Percentiles rank a stretch among this genome's conserved stretches.
Evolutionary conservation across 2,797 vertebrate genomes (phyloP).

Genomic region (Aeoliscus strigatus): DNA sequence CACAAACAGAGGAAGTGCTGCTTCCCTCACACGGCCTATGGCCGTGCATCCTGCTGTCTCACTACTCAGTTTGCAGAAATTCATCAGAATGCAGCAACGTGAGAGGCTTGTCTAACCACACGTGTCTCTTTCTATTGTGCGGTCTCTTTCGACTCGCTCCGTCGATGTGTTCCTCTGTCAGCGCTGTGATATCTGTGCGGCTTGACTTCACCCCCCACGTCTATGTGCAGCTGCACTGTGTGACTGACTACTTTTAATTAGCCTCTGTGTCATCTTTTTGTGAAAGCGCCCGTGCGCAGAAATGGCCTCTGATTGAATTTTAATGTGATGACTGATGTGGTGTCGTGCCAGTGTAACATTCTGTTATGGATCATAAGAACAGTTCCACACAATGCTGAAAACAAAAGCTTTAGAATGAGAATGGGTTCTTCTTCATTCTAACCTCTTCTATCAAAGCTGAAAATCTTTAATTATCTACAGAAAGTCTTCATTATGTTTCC

Average conservation of each 20-base stretch:
- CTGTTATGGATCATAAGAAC: not conserved
- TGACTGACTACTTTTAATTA: not conserved
- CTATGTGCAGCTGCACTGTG: conserved; percentile 4
- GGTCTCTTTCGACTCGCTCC: not conserved
- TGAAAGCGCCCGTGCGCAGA: conserved; percentile 5
- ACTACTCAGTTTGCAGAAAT: conserved; percentile 5
- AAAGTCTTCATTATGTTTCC: too few relatives aligned
- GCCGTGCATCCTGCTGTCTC: conserved; percentile 26
- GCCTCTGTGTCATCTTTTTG: not conserved
- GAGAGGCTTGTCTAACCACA: conserved; percentile 15
- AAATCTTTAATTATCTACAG: too few relatives aligned
- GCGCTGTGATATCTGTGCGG: conserved; percentile 3
- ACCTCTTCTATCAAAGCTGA: too few relatives aligned
- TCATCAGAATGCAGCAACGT: conserved; percentile 27
- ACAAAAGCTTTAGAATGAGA: too few relatives aligned
- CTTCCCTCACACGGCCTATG: conserved; percentile 18
- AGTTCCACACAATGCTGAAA: too few relatives aligned
- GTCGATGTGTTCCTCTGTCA: not conserved
- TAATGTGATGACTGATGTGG: not conserved
- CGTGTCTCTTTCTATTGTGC: conserved; percentile 1
- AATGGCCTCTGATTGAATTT: conserved; percentile 7
- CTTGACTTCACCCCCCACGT: too few relatives aligned
- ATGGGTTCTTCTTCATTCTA: too few relatives aligned
- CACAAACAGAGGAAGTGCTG: conserved; percentile 59
- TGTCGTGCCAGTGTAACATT: not conserved